A percentile compares a stretch with the other conserved stretches of the same genome.
Evolutionary conservation across 1,140 invertebrate species (phyloP).

Genomic region (Drosophila guanche): DNA sequence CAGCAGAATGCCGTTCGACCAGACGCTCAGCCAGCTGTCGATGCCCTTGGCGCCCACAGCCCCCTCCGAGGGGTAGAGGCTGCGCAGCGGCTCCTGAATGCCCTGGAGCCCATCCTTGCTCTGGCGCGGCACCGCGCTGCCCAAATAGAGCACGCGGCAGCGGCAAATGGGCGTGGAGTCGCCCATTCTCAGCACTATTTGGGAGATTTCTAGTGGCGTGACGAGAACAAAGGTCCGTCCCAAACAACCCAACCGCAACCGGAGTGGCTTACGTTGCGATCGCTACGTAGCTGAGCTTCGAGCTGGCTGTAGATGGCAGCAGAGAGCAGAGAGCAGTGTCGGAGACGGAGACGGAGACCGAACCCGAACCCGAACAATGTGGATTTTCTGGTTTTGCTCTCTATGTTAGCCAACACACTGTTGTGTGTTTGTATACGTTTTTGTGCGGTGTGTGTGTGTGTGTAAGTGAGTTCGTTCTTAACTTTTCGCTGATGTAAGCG

Average conservation of each 20-base stretch:
- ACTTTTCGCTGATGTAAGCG: slow-evolving; percentile 76
- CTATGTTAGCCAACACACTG: slow-evolving; percentile 51
- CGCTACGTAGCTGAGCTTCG: slow-evolving; percentile 16
- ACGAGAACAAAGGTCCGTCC: not conserved
- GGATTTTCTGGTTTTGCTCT: slow-evolving; percentile 83
- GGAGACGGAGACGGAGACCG: slow-evolving; percentile 22
- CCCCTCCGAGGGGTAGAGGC: slow-evolving; percentile 92
- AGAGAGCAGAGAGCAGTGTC: not conserved
- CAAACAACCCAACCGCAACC: slow-evolving; percentile 8
- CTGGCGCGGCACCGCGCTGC: slow-evolving; percentile 97
- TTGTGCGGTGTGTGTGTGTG: slow-evolving; percentile 21
- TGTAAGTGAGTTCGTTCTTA: slow-evolving; percentile 54
- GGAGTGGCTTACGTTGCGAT: slow-evolving; percentile 42
- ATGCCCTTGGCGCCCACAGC: slow-evolving; percentile 95
- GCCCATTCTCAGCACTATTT: slow-evolving; percentile 54
- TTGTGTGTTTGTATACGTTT: slow-evolving; percentile 1
- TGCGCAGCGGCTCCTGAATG: slow-evolving; percentile 97
- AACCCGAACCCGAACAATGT: slow-evolving; percentile 61
- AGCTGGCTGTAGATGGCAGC: too few relatives aligned
- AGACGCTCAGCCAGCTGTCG: slow-evolving; percentile 98
- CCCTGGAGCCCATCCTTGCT: slow-evolving; percentile 99
- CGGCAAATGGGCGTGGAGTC: slow-evolving; percentile 96
- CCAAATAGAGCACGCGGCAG: slow-evolving; percentile 98
- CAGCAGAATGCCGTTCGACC: slow-evolving; percentile 97
- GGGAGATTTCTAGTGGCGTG: too few relatives aligned